phyloP scores from a whole-genome alignment of 2,797 vertebrate genomes.

The Sebastes oblongus region DNA sequence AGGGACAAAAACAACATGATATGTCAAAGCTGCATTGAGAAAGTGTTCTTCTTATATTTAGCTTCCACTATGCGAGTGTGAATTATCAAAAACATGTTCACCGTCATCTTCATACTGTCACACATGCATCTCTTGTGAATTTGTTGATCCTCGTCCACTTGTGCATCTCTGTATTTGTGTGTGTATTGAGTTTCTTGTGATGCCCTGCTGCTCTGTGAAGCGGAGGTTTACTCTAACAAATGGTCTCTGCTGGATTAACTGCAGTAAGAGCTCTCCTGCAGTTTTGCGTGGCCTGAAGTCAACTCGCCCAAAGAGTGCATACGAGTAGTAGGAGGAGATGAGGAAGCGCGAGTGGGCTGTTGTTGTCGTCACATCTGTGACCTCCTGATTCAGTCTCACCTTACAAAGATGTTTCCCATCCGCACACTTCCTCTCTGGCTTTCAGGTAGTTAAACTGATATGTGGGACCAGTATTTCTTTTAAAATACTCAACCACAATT shows the following conservation, averaged over 20 bases:
- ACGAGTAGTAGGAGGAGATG: slow-evolving; percentile 19
- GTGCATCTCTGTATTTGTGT: neutral
- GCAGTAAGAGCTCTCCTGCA: neutral
- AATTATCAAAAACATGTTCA: neutral
- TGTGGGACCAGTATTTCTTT: neutral
- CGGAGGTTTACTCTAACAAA: slow-evolving; percentile 1
- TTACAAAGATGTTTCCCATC: neutral
- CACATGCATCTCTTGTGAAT: neutral
- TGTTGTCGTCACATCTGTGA: slow-evolving; percentile 9
- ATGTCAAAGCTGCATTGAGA: neutral
- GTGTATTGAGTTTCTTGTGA: neutral
- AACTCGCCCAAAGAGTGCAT: neutral
- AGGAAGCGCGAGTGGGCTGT: slow-evolving; percentile 2
- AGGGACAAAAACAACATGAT: neutral
- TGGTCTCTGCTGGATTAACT: neutral
- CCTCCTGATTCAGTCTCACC: neutral
- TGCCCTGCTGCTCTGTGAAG: neutral
- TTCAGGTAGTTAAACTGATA: neutral
- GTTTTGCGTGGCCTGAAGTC: slow-evolving; percentile 10
- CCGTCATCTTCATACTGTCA: neutral
- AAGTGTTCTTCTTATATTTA: neutral
- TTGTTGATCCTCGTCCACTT: neutral
- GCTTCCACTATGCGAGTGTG: neutral
- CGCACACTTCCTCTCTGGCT: neutral
- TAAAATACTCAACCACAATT: neutral